Base-by-base conservation (phyloP, 2,888 invertebrate genomes). In the Drosophila sordidapex region DNA sequence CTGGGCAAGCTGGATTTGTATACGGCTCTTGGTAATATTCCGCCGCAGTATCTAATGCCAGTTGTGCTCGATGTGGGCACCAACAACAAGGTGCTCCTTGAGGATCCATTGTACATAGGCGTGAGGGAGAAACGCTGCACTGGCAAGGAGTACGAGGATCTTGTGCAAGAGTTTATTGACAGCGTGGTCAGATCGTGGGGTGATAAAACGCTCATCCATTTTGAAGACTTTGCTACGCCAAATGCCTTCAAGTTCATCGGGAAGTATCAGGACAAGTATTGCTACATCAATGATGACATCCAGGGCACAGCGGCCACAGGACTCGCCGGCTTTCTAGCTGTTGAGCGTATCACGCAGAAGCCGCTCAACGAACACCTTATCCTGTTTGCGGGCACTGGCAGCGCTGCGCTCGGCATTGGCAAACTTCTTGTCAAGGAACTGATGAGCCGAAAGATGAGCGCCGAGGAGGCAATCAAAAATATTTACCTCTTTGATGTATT, bases 181-280 rank as follows among this genome's bases (percentile, higher is more conserved):
- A 36, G 72, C 0, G 53, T 82, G 1, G 66, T 76, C 0, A 0
- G 38, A 4, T 10, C 36, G 4, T 90, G 53, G 8, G 88, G 87
- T 7, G 8, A 11, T 0, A 15, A 67, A 0, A 87, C 82, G 0
- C 71, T 87, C 0, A 82, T 87, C 7, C 90, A 87, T 6, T 90
- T 87, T 21, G 87, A 87, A 40, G 90, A 87, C 65, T 87, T 87
- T 68, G 70, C 88, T 56, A 90, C 90, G 7, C 74, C 72, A 11
- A 78, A 87, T 33, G 87, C 87, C 3, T 85, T 87, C 1, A 72
- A 62, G 52, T 74, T 87, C 0, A 52, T 90, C 21, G 43, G 70
- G 0, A 89, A 70, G 6, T 87, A 90, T 35, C 70, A 72, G 60
- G 0, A 75, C 0, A 15, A 51, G 0, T 81, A 77, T n/a, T 90